Evolutionary conservation across 2,888 invertebrate species (phyloP).

Genomic region (Eulithis testata): DNA sequence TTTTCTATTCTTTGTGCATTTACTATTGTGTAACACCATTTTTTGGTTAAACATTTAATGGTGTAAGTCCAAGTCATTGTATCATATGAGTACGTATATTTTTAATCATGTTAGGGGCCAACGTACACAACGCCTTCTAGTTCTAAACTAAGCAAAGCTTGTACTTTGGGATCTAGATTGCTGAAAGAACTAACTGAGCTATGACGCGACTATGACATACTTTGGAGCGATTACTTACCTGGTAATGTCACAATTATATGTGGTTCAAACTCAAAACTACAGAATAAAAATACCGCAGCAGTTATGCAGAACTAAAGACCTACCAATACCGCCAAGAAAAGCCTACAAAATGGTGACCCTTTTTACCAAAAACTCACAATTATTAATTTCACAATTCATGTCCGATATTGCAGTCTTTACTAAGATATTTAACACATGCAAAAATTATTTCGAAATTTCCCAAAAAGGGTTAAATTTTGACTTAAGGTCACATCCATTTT

Average conservation of each 20-base stretch:
- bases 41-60: not conserved
- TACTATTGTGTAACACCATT: conserved; percentile 29
- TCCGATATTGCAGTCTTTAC: conserved; percentile 23
- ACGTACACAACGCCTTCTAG: no score
- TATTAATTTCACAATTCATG: conserved; percentile 23
- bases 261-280: no score
- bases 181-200: no score
- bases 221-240: no score
- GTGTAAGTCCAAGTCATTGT: not conserved
- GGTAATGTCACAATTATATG: no score
- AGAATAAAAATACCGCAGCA: no score
- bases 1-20: conserved; percentile 16
- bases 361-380: not conserved
- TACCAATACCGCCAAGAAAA: no score
- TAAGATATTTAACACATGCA: conserved; percentile 33
- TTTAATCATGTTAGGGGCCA: no score
- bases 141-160: no score
- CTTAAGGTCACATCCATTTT: conserved; percentile 29
- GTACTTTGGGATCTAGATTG: no score
- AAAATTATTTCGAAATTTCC: conserved; percentile 30
- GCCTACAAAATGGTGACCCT: not conserved
- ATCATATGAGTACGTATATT: not conserved
- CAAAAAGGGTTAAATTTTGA: conserved; percentile 28
- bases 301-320: no score
- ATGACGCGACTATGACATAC: no score